A percentile compares a stretch with the other conserved stretches of the same genome.
Evolutionary conservation across 2,797 vertebrate genomes (phyloP).

Genomic region (Sarcoramphus papa): DNA sequence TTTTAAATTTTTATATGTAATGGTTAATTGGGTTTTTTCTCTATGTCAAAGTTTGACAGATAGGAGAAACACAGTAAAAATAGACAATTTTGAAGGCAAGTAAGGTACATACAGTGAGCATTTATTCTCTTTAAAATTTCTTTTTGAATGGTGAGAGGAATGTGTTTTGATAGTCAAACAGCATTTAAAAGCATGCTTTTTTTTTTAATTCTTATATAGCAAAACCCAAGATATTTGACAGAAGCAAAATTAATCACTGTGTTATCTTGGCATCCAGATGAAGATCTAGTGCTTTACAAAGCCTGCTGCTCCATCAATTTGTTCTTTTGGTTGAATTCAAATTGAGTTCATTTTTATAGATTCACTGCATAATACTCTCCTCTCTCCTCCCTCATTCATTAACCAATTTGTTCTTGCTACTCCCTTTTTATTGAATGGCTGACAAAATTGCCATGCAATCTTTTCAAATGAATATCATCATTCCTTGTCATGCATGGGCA

Average conservation of each 20-base stretch:
- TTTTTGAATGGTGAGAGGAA: background rate
- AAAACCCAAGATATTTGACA: conserved; percentile 18
- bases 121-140: background rate
- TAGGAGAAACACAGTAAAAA: background rate
- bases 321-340: conserved; percentile 51
- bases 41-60: background rate
- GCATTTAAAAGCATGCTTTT: background rate
- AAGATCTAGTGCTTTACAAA: conserved; percentile 48
- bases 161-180: conserved; percentile 10
- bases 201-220: conserved; percentile 1
- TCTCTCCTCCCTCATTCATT: conserved; percentile 47
- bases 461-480: conserved; percentile 38
- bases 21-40: background rate
- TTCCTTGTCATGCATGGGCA: conserved; percentile 38
- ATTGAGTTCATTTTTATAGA: conserved; percentile 58
- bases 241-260: background rate
- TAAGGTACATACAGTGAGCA: background rate
- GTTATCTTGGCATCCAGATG: conserved; percentile 4
- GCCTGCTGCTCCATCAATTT: conserved; percentile 47
- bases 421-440: conserved; percentile 22
- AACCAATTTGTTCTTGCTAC: conserved; percentile 34
- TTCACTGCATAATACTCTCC: background rate
- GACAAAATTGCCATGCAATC: background rate
- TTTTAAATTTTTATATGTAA: background rate
- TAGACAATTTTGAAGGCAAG: background rate